Percentiles rank a stretch among this genome's conserved stretches.
Evolutionary conservation across 2,797 vertebrate genomes (phyloP).

Genomic region (Notoglanidium macrostoma): DNA sequence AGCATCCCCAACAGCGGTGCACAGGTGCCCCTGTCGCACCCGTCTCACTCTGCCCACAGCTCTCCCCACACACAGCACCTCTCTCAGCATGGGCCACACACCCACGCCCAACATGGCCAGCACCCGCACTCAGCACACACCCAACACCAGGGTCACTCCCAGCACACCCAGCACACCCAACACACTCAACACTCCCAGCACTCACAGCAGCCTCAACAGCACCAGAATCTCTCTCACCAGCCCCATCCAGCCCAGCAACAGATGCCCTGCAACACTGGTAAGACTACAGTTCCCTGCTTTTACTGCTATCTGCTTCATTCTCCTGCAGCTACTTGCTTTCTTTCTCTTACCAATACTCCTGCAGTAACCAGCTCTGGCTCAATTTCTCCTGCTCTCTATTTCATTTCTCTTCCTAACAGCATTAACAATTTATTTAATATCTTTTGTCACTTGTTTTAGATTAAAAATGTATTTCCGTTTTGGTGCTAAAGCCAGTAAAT

Average conservation of each 20-base stretch:
- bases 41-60: slow-evolving; percentile 72
- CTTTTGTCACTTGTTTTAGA: slow-evolving; percentile 50
- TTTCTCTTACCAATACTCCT: background rate
- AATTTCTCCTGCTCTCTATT: background rate
- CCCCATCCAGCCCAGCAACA: slow-evolving; percentile 83
- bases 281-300: slow-evolving; percentile 58
- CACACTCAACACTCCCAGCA: slow-evolving; percentile 73
- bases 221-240: slow-evolving; percentile 84
- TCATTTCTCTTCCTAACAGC: background rate
- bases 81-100: slow-evolving; percentile 64
- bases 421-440: background rate
- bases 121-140: slow-evolving; percentile 65
- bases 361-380: background rate
- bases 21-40: slow-evolving; percentile 84
- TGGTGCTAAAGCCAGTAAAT: slow-evolving; percentile 56
- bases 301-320: background rate
- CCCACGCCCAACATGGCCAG: slow-evolving; percentile 52
- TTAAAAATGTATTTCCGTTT: background rate
- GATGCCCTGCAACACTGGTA: slow-evolving; percentile 88
- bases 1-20: slow-evolving; percentile 81
- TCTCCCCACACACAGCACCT: slow-evolving; percentile 62
- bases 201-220: slow-evolving; percentile 80
- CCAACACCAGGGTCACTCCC: slow-evolving; percentile 67
- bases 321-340: background rate
- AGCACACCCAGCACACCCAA: slow-evolving; percentile 75